Base-by-base conservation (phyloP, 2,888 invertebrate species). In the Liodrosophila aerea region DNA sequence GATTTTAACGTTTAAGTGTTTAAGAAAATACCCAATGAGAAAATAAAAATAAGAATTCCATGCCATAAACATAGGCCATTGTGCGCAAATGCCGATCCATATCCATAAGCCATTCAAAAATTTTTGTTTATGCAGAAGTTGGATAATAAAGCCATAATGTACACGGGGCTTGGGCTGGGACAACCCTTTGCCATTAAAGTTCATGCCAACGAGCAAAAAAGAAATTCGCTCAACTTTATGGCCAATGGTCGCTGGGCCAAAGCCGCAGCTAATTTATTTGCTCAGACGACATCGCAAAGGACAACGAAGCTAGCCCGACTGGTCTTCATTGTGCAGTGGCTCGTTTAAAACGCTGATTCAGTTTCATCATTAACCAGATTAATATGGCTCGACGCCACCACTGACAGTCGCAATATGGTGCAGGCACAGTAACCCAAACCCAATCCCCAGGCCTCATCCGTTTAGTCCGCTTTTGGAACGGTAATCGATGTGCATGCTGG, bases 361-460 rank as follows among this genome's bases (percentile, higher is more conserved):
- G 90, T 89, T 87, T 87, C 88, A 88, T 90, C 89, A 89, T 89
- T 89, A 89, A 90, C 87, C 87, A 90, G 89, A 89, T 89, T 90
- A 89, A 89, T 89, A 89, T 88, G 83, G 85, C 87, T 83, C 85
- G 80, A 86, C 88, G 82, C 80, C 77, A 86, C 75, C 85, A 78
- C 72, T 82, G 89, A 88, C 88, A 89, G 84, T 73, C 76, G 69
- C 81, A 81, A 85, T 84, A 82, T 75, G 68, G 66, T 22, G 22
- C 22, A 22, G 22, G 3, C 2, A 22, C 50, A 63, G 60, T 5
- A 50, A 27, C 37, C 18, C 37, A 9, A 9, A 3, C 29, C 47
- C 29, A 11, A 34, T 27, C 13, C 44, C 53, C 37, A 37, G 40
- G 37, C 63, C 70, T 36, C 68, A 73, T 51, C 59, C 56, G 52